A percentile compares a stretch with the other conserved stretches of the same genome.
These are phyloP conservation scores for Podarcis cretensis DNA, from an alignment of 2,113 vertebrate genomes.

Conservation along the genomic window DNA sequence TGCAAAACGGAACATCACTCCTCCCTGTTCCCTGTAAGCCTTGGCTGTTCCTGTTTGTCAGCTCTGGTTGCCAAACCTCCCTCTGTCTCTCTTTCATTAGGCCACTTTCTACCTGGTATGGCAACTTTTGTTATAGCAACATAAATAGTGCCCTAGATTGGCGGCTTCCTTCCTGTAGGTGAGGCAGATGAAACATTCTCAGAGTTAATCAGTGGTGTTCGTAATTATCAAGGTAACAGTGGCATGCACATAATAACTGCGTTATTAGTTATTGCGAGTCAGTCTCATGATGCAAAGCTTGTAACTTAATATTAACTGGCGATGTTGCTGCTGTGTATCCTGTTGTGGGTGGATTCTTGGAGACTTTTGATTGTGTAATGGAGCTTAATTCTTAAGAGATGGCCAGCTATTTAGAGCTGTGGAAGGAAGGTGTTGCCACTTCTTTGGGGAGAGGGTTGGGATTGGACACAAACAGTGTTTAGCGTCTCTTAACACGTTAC, in stretches of 20 bases:
- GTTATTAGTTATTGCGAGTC: slow-evolving; percentile 51
- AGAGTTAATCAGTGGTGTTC: slow-evolving; percentile 63
- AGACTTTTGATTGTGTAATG: slow-evolving; percentile 25
- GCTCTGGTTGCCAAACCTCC: background rate
- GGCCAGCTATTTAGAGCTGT: background rate
- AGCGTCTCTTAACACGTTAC: background rate
- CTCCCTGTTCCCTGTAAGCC: background rate
- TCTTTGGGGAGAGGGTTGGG: background rate
- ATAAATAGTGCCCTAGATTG: background rate
- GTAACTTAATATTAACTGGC: slow-evolving; percentile 50
- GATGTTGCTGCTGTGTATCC: slow-evolving; percentile 51
- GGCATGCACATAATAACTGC: slow-evolving; percentile 53
- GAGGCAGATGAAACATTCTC: slow-evolving; percentile 56
- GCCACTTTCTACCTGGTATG: background rate
- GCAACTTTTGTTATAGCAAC: background rate
- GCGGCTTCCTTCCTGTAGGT: slow-evolving; percentile 64
- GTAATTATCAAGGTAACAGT: slow-evolving; percentile 66
- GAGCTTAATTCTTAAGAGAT: background rate
- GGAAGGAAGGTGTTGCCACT: background rate
- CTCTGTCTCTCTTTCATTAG: background rate
- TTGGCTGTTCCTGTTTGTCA: background rate
- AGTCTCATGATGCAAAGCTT: slow-evolving; percentile 18
- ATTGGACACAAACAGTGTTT: background rate
- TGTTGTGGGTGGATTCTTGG: slow-evolving; percentile 12
- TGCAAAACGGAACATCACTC: background rate